phyloP scores from a whole-genome alignment of 2,888 invertebrate genomes.

The Allygus modestus region DNA sequence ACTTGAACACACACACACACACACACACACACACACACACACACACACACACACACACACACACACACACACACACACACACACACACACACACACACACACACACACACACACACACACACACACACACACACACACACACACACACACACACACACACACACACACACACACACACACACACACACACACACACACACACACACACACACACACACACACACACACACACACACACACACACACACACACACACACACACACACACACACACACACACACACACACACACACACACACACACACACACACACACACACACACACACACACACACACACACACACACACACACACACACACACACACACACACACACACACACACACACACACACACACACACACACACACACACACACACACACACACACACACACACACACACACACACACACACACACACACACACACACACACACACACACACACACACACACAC shows the following conservation, averaged over 20 bases:
- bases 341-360: constrained; percentile 52
- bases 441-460: constrained; percentile 52
- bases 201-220: constrained; percentile 45
- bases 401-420: constrained; percentile 52
- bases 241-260: constrained; percentile 45
- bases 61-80: constrained; percentile 45
- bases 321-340: constrained; percentile 52
- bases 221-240: constrained; percentile 45
- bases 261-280: constrained; percentile 45
- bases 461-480: constrained; percentile 52
- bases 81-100: constrained; percentile 45
- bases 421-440: constrained; percentile 52
- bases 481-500: constrained; percentile 52
- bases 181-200: constrained; percentile 45
- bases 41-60: constrained; percentile 45
- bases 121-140: constrained; percentile 45
- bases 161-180: constrained; percentile 45
- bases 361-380: constrained; percentile 52
- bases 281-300: constrained; percentile 49
- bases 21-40: constrained; percentile 45
- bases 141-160: constrained; percentile 45
- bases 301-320: constrained; percentile 52
- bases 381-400: constrained; percentile 52
- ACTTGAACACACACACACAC: constrained; percentile 41
- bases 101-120: constrained; percentile 43